Base-by-base conservation (phyloP, 1,140 invertebrate species). In the Vanessa atalanta region DNA sequence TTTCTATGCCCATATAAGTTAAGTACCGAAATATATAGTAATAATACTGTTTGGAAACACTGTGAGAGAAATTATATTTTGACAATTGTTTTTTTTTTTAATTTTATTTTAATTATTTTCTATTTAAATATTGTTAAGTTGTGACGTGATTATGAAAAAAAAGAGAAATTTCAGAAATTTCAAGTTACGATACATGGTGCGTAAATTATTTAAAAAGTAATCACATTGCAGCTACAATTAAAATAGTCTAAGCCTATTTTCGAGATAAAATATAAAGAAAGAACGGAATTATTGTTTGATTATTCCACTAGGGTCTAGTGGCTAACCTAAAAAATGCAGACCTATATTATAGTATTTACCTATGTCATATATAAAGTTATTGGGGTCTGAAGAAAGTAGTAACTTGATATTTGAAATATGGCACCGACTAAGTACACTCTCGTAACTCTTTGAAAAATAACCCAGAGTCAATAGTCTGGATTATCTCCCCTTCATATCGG, bases 201-300 rank as follows among this genome's bases (percentile, higher is more conserved):
- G 60, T 76, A 16, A 47, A 68, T 78, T 78, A 65, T 73, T 77
- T 77, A 79, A 63, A 63, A 51, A 65, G 57, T 80, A 78, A 83
- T 87, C 84, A 86, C 83, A 81, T 84, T 82, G 77, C 82, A 85
- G 66, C 78, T 80, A 70, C 63, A 79, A 69, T 76, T 70, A 70
- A 75, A 80, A 84, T 85, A 88, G 82, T 80, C 61, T 88, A 87
- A 87, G 83, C 79, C 82, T 87, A 86, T 87, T 88, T 89, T 89
- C 80, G 82, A 80, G 79, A 85, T 84, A 83, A 84, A 84, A 85
- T 78, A 79, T 78, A 80, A 83, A 77, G 74, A 79, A 78, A 76
- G 23, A 23, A 74, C 20, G 26, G 55, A 64, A 69, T 47, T 37
- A 13, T 74, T 81, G 69, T 83, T 82, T 84, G 72, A 75, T 78